These are phyloP conservation scores for Cephus nigrinus DNA, from an alignment of 2,888 invertebrate species.

Conservation along the genomic window DNA sequence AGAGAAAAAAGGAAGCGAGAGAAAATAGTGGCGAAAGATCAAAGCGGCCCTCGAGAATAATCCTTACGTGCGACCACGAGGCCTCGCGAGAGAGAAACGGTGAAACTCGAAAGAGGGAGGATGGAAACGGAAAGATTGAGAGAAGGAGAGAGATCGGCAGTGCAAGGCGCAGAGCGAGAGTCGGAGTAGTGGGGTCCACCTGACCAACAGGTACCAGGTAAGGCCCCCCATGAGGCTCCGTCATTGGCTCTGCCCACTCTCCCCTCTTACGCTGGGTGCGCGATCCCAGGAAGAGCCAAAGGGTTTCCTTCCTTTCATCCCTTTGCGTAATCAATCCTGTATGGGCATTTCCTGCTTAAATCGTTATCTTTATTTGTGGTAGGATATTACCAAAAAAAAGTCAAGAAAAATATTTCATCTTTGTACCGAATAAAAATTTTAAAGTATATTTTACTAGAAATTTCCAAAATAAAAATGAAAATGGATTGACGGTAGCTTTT, in stretches of 20 bases:
- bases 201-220: constrained; percentile 58
- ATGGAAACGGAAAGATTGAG: constrained; percentile 9
- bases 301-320: constrained; percentile 36
- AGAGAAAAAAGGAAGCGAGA: constrained; percentile 1
- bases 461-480: background rate
- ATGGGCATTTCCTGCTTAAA: background rate
- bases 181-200: constrained; percentile 50
- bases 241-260: constrained; percentile 56
- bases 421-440: background rate
- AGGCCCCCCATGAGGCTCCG: constrained; percentile 51
- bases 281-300: constrained; percentile 28
- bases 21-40: constrained; percentile 40
- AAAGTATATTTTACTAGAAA: background rate
- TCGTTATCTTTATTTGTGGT: background rate
- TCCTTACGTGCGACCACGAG: constrained; percentile 36
- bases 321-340: background rate
- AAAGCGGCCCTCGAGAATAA: constrained; percentile 45
- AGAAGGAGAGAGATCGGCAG: constrained; percentile 13
- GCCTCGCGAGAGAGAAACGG: constrained; percentile 2
- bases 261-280: constrained; percentile 32
- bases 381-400: background rate
- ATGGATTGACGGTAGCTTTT: background rate
- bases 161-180: background rate
- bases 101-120: constrained; percentile 19
- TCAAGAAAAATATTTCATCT: background rate